These are phyloP conservation scores for Alcedo quadribrachys DNA, from an alignment of 2,797 vertebrate genomes.

Conservation along the genomic window DNA sequence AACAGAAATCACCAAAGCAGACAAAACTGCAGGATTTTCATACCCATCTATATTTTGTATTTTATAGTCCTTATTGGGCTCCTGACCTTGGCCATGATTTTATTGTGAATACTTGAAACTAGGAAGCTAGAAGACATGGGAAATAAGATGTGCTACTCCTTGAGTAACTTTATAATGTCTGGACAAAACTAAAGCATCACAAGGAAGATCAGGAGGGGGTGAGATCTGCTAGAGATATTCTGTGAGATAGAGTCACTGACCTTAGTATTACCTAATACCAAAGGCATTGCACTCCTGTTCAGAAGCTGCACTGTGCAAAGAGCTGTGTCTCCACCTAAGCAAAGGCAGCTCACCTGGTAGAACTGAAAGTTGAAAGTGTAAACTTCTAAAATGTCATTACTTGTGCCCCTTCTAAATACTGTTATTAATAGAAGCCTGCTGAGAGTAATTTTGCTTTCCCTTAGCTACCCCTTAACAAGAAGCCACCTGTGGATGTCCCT, in stretches of 20 bases:
- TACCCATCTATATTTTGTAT: background rate
- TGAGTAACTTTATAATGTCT: background rate
- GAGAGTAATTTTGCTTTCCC: background rate
- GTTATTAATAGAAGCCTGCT: background rate
- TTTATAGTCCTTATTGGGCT: background rate
- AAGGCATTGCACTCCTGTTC: background rate
- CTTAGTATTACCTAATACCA: background rate
- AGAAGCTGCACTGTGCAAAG: background rate
- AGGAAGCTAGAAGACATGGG: background rate
- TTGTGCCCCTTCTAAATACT: background rate
- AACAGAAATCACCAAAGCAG: background rate
- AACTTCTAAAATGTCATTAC: background rate
- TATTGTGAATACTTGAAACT: background rate
- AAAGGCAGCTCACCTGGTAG: background rate
- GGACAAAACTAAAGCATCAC: background rate
- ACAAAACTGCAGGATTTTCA: background rate
- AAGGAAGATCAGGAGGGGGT: background rate
- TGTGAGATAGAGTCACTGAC: background rate
- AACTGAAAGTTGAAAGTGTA: background rate
- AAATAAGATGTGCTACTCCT: background rate
- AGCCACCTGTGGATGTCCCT: background rate
- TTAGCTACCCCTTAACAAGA: background rate
- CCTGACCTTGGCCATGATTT: background rate
- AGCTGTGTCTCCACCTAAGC: background rate
- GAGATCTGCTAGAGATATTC: background rate